Evolutionary conservation across 2,113 vertebrate genomes (phyloP), one percentile per base, ranked within the genome.

Genomic region (Eptatretus burgeri): DNA sequence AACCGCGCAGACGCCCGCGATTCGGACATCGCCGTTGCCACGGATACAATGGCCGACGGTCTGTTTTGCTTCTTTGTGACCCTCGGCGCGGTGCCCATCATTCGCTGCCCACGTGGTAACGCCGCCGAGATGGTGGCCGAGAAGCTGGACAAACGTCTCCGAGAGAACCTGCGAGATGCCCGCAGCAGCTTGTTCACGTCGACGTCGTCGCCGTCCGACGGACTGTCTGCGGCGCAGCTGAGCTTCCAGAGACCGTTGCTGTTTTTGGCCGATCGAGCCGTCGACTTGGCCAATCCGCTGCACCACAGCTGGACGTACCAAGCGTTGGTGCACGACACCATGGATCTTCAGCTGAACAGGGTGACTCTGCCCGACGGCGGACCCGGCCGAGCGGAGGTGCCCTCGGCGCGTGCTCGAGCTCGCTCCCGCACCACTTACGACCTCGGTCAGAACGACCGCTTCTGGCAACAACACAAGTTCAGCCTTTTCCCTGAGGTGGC

Each of bases 261-360:
- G 71, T 82, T 95, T 66, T 82, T 98, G 74, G 80, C 81, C 14
- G 91, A 98, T 72, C 82, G 91, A 73, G 95, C 93, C 72, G 74
- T 95, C 74, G 91, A 98, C 75, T 79, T 98, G 79, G 84, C 91
- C 73, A 98, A 88, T 70, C 87, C 85, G 73, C 80, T 98, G 63
- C 91, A 98, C 71, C 91, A 98, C 75, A 88, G 88, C 50, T 98
- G 88, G 88, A 95, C 88, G 67, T 98, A 98, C 75, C 91, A 98
- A 75, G 91, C 88, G 62, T 79, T 98, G 74, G 87, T 98, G 72
- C 91, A 96, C 67, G 88, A 98, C 67, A 88, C 95, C 66, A 76
- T 98, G 84, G 91, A 41, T 7, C 27, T 41, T 7, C 27, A 7
- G 27, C 27, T 41, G 27, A 41, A 41, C 27, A 41, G 27, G 27